Evolutionary conservation across 2,797 vertebrate genomes (phyloP).

Genomic region (Sebastes cheni): DNA sequence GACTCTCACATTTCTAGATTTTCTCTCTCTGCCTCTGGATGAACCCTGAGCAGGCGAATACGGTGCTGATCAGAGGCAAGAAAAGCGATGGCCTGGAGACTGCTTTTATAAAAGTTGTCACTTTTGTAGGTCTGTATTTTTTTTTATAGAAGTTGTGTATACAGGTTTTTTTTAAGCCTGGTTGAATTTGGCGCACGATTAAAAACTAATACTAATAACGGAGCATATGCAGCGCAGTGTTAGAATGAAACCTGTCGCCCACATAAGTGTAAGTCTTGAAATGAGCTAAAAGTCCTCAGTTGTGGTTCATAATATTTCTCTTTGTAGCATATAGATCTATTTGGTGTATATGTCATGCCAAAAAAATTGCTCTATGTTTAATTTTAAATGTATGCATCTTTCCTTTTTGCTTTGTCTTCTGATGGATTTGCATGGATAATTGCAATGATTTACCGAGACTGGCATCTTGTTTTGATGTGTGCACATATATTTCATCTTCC

Average conservation of each 20-base stretch:
- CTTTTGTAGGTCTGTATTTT: constrained; percentile 66
- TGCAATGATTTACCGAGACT: neutral
- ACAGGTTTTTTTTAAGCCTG: neutral
- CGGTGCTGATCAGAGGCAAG: constrained; percentile 55
- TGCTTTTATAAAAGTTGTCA: constrained; percentile 59
- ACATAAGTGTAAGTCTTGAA: constrained; percentile 60
- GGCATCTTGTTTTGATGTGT: neutral
- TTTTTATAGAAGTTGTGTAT: neutral
- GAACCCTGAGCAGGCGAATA: constrained; percentile 60
- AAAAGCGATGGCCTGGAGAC: constrained; percentile 46
- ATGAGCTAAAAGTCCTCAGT: constrained; percentile 57
- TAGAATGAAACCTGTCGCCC: constrained; percentile 70
- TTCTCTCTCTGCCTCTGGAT: constrained; percentile 55
- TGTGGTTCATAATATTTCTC: constrained; percentile 56
- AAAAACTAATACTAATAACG: constrained; percentile 6
- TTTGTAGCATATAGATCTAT: constrained; percentile 26
- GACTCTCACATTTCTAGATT: constrained; percentile 44
- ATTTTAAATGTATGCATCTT: neutral
- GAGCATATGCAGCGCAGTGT: neutral
- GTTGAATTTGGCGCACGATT: neutral
- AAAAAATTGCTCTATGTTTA: neutral
- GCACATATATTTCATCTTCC: constrained; percentile 3
- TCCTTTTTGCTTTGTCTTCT: neutral
- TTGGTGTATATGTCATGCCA: neutral
- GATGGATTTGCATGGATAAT: neutral